Percentiles rank a stretch among this genome's conserved stretches.
Evolutionary conservation across 92 coral and sea anemone genomes (phyloP).

Genomic region (Zoanthus sociatus): DNA sequence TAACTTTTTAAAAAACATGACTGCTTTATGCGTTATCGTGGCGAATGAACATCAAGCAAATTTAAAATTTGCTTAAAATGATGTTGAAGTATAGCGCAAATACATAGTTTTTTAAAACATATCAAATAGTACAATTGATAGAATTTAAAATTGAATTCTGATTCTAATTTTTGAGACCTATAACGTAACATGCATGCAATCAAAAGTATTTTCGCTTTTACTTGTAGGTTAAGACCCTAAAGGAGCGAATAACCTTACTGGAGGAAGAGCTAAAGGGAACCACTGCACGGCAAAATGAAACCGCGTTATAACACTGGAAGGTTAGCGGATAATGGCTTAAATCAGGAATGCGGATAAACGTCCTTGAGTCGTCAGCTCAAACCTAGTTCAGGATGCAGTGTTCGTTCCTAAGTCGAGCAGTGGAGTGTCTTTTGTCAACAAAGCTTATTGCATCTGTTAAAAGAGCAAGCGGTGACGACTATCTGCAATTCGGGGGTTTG

Average conservation of each 20-base stretch:
- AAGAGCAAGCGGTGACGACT: not conserved
- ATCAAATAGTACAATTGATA: too few relatives aligned
- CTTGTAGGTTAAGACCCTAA: constrained; percentile 78
- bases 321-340: not conserved
- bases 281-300: constrained; percentile 80
- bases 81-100: too few relatives aligned
- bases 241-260: constrained; percentile 78
- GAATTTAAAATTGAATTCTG: too few relatives aligned
- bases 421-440: not conserved
- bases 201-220: not conserved
- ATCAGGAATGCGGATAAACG: not conserved
- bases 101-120: too few relatives aligned
- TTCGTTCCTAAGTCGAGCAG: not conserved
- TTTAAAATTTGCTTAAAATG: too few relatives aligned
- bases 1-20: too few relatives aligned
- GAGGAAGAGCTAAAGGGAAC: constrained; percentile 75
- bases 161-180: too few relatives aligned
- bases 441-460: not conserved
- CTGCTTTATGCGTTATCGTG: too few relatives aligned
- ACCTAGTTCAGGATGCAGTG: not conserved
- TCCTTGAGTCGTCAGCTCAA: not conserved
- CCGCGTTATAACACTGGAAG: constrained; percentile 66
- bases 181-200: too few relatives aligned
- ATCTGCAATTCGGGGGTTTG: not conserved
- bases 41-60: too few relatives aligned